These are phyloP conservation scores for Chrysocyon brachyurus DNA, from an alignment of 2,797 vertebrate genomes.

Conservation along the genomic window DNA sequence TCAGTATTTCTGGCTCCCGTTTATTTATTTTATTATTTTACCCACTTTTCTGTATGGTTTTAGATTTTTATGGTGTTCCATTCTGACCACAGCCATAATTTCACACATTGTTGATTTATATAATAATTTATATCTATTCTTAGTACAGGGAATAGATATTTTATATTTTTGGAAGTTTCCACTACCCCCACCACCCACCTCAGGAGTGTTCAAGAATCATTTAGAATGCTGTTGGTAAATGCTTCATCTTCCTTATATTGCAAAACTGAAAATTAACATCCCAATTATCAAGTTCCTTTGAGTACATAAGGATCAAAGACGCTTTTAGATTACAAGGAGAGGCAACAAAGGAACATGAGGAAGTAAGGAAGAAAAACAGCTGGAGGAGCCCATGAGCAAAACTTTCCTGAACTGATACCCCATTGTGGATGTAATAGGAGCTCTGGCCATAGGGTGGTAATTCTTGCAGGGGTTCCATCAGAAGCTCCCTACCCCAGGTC, in stretches of 20 bases:
- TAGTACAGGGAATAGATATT: not conserved
- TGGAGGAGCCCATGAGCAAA: accelerated
- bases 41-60: not conserved
- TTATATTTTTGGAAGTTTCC: not conserved
- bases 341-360: not conserved
- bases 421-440: accelerated
- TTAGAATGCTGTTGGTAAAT: not conserved
- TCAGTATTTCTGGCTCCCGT: not conserved
- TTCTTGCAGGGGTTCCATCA: not conserved
- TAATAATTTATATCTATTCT: slow-evolving; percentile 42
- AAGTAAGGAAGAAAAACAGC: not conserved
- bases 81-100: not conserved
- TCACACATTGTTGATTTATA: slow-evolving; percentile 5
- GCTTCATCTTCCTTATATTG: not conserved
- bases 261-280: not conserved
- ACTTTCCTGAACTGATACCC: not conserved
- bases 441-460: not conserved
- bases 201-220: not conserved
- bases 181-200: too few relatives aligned
- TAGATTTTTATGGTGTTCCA: not conserved
- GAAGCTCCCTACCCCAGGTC: not conserved
- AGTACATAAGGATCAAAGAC: not conserved
- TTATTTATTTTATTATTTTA: slow-evolving; percentile 57
- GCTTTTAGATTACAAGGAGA: not conserved
- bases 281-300: not conserved